These are phyloP conservation scores for Labia minor DNA, from an alignment of 2,888 invertebrate genomes.

Conservation along the genomic window DNA sequence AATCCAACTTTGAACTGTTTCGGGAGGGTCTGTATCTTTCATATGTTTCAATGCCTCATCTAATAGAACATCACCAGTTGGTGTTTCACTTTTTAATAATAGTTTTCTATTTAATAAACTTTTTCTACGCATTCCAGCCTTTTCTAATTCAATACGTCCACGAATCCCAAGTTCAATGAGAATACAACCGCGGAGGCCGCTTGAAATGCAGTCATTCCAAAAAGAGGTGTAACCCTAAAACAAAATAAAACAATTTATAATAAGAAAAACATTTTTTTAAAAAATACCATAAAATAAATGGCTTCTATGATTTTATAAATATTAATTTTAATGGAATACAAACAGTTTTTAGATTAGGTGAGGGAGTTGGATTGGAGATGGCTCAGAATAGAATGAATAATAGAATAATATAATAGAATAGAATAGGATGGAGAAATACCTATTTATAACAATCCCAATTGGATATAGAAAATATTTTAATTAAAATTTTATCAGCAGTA, in stretches of 20 bases:
- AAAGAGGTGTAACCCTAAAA: slow-evolving; percentile 95
- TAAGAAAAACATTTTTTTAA: too few relatives aligned
- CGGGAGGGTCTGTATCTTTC: slow-evolving; percentile 95
- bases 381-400: too few relatives aligned
- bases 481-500: too few relatives aligned
- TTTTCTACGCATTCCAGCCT: slow-evolving; percentile 90
- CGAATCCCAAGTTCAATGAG: slow-evolving; percentile 91
- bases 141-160: slow-evolving; percentile 91
- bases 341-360: too few relatives aligned
- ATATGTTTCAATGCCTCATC: slow-evolving; percentile 94
- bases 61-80: slow-evolving; percentile 93
- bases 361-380: too few relatives aligned
- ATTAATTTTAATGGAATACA: too few relatives aligned
- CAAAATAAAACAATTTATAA: not conserved
- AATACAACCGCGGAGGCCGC: slow-evolving; percentile 95
- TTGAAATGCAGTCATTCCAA: slow-evolving; percentile 99
- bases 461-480: too few relatives aligned
- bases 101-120: slow-evolving; percentile 79
- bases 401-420: too few relatives aligned
- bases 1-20: slow-evolving; percentile 98
- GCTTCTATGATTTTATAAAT: slow-evolving; percentile 16
- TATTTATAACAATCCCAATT: too few relatives aligned
- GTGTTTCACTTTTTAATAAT: slow-evolving; percentile 73
- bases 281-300: too few relatives aligned
- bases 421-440: too few relatives aligned